Evolutionary conservation across 2,888 invertebrate species (phyloP), one percentile per base, ranked within the genome.

Genomic region (Charanyca ferruginea): DNA sequence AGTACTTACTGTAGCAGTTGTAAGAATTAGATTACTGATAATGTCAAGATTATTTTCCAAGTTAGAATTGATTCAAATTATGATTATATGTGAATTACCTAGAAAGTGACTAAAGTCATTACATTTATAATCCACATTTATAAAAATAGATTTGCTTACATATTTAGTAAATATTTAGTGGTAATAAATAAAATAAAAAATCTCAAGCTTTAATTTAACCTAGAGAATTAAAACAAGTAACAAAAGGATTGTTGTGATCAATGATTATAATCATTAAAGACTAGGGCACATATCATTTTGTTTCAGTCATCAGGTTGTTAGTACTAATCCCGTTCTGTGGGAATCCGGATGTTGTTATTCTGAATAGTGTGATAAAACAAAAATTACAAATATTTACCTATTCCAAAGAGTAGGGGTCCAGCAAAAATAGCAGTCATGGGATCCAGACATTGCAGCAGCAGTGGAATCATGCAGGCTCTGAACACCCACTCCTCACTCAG

Each of bases 401-500:
- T 97, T 49, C 99, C 99, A 94, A 99, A 99, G 83, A 99, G 98
- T 23, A 99, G 89, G 1, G 99, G 99, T 77, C 98, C 98, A 73
- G 98, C 96, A 83, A 98, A 97, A 51, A 99, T 97, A 23, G 98
- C 97, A 66, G 96, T 96, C 38, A 96, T 91, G 0, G 98, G 97
- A 28, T 96, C 94, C 82, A 98, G 97, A 87, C 98, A 98, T 87
- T 98, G 98, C 78, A 98, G 92, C 47, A 99, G 95, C 45, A 99
- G 90, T 5, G 99, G 99, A 93, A 99, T 96, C 98, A 99, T 99
- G 87, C 99, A 99, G 1, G 99, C 98, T 78, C 99, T 96, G 93
- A 98, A 99, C 8, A 98, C 98, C 96, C 99, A 98, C 91, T 99
- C 99, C 92, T 99, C 99, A 65, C 99, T 98, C 57, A 99, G 90